Percentiles rank a stretch among this genome's conserved stretches.
Conservation (phyloP, 2,797 vertebrate genomes). For the Todus mexicanus region DNA sequence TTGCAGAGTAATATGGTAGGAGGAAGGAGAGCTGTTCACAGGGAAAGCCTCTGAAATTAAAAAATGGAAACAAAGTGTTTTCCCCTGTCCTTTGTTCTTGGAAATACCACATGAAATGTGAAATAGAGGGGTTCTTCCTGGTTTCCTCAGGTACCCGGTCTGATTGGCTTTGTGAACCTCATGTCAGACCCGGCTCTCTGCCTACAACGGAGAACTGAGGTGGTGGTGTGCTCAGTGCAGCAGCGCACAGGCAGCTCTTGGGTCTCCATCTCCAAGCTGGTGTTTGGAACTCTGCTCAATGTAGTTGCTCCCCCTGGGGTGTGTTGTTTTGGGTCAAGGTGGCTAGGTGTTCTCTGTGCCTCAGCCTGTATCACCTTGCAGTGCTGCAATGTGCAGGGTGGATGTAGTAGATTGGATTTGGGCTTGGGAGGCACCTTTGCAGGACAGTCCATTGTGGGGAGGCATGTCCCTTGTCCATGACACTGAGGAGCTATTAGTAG, state of each 20-base stretch:
- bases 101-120: not conserved
- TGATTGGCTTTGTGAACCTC: not conserved
- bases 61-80: not conserved
- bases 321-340: rapidly evolving
- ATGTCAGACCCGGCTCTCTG: not conserved
- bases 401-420: too few relatives aligned
- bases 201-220: not conserved
- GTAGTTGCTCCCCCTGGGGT: rapidly evolving
- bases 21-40: not conserved
- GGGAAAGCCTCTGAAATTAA: not conserved
- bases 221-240: not conserved
- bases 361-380: not conserved
- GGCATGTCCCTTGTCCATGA: not conserved
- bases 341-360: rapidly evolving
- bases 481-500: not conserved
- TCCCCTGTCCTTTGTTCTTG: not conserved
- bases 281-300: not conserved
- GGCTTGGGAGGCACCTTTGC: not conserved
- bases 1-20: not conserved
- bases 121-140: not conserved
- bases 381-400: not conserved
- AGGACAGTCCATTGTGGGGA: not conserved
- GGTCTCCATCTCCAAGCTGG: not conserved
- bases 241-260: not conserved
- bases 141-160: not conserved